Percentiles rank a stretch among this genome's conserved stretches.
Evolutionary conservation across 2,888 invertebrate genomes (phyloP).

Genomic region (Machimus rusticus): DNA sequence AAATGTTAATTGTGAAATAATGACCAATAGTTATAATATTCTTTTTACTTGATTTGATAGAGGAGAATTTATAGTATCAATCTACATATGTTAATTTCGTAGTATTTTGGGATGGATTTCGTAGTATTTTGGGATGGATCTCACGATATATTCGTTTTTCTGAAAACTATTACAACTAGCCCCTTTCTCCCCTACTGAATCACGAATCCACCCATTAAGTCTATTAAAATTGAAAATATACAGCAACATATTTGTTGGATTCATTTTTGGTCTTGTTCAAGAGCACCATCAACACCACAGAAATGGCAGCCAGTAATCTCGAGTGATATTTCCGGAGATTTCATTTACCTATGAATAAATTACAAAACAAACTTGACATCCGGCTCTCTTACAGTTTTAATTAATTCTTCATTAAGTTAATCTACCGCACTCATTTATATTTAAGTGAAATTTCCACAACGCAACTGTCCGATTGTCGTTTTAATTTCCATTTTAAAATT

Average conservation of each 20-base stretch:
- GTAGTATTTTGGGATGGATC: too few relatives aligned
- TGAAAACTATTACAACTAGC: too few relatives aligned
- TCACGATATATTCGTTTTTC: too few relatives aligned
- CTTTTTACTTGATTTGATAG: too few relatives aligned
- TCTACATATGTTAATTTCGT: too few relatives aligned
- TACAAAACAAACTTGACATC: neutral
- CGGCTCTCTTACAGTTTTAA: neutral
- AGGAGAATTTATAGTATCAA: too few relatives aligned
- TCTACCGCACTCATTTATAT: neutral
- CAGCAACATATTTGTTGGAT: neutral
- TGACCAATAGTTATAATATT: too few relatives aligned
- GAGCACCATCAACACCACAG: neutral
- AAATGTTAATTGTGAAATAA: too few relatives aligned
- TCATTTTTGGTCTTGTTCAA: neutral
- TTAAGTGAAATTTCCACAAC: neutral
- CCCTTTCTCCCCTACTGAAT: too few relatives aligned
- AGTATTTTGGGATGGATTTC: too few relatives aligned
- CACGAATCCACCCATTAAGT: neutral
- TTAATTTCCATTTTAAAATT: neutral
- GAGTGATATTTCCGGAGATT: neutral
- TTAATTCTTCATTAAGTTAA: neutral
- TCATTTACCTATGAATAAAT: neutral
- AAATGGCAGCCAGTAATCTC: neutral
- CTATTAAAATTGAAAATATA: neutral
- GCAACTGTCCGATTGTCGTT: neutral